Evolutionary conservation across 2,888 invertebrate genomes (phyloP), one percentile per base, ranked within the genome.

Genomic region (Tolmerus cingulatus): DNA sequence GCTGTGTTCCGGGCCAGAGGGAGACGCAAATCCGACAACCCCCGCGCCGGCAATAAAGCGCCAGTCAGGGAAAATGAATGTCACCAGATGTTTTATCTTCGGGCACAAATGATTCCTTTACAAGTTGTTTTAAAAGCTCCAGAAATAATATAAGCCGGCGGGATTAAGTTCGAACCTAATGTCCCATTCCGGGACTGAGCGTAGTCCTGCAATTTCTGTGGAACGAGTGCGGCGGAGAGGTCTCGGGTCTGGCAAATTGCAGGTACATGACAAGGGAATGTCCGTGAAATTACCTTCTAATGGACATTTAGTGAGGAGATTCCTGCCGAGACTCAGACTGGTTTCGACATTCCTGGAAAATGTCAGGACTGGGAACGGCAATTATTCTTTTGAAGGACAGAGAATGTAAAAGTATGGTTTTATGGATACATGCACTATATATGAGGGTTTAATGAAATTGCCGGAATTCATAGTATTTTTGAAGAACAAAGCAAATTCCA

Each of bases 31-130:
- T 23, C 23, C 66, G 66, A 23, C 66, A 66, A 3, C 8, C 66
- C 66, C 51, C 51, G 51, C 16, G n/a, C n/a, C 27, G 27, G 66
- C 66, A 66, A 66, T 23, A 66, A 66, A 66, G 27, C 66, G 27
- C 23, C 66, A 66, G 8, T 23, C 66, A 27, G 66, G 23, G 66
- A 66, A 66, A 66, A 66, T 66, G 66, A 66, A 27, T 76, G 34
- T 76, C 76, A 76, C 37, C 76, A 76, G 76, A 37, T 76, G 76
- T 76, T 76, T 76, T 76, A 76, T 76, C 37, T 37, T 76, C 34
- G 37, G 37, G 76, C 76, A 76, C 66, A 27, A 66, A 66, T 66
- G 76, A 37, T 76, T 37, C 76, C 76, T 76, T 76, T 76, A 76
- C 37, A 76, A 76, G 76, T 76, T 76, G 76, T 76, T 76, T 76